A percentile compares a stretch with the other conserved stretches of the same genome.
Evolutionary conservation across 2,797 vertebrate species (phyloP).

Genomic region (Allenopithecus nigroviridis): DNA sequence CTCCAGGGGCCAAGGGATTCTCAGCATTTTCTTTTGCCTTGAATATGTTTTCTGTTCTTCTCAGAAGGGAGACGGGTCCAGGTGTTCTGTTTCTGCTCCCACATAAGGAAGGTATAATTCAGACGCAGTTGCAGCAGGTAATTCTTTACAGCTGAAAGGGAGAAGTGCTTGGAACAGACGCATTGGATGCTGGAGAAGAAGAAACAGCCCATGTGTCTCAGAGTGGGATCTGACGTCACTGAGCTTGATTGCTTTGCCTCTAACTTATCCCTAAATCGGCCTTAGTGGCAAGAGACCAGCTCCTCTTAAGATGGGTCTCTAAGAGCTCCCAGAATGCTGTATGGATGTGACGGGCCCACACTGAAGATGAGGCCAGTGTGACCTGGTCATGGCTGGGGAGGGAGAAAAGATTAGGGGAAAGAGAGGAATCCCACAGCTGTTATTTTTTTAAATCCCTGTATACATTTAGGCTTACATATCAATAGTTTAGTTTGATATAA

Average conservation of each 20-base stretch:
- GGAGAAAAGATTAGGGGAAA: neutral
- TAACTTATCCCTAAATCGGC: neutral
- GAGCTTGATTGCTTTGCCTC: conserved; percentile 40
- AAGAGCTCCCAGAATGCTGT: neutral
- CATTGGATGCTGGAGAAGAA: neutral
- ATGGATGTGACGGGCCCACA: neutral
- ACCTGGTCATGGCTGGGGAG: neutral
- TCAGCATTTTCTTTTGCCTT: neutral
- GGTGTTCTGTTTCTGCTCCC: conserved; percentile 29
- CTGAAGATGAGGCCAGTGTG: neutral
- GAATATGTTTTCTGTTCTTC: neutral
- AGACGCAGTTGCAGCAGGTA: neutral
- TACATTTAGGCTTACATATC: neutral
- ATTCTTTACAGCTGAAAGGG: neutral
- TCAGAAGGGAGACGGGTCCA: neutral
- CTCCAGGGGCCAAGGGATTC: neutral
- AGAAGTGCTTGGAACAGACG: neutral
- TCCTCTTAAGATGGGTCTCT: neutral
- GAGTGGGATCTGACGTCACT: neutral
- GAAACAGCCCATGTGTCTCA: neutral
- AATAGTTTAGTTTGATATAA: neutral
- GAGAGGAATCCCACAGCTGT: neutral
- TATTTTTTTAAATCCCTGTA: neutral
- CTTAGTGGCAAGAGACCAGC: neutral
- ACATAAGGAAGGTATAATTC: conserved; percentile 28